These are phyloP conservation scores for Pluvianellus socialis DNA, from an alignment of 2,113 vertebrate genomes.

Conservation along the genomic window DNA sequence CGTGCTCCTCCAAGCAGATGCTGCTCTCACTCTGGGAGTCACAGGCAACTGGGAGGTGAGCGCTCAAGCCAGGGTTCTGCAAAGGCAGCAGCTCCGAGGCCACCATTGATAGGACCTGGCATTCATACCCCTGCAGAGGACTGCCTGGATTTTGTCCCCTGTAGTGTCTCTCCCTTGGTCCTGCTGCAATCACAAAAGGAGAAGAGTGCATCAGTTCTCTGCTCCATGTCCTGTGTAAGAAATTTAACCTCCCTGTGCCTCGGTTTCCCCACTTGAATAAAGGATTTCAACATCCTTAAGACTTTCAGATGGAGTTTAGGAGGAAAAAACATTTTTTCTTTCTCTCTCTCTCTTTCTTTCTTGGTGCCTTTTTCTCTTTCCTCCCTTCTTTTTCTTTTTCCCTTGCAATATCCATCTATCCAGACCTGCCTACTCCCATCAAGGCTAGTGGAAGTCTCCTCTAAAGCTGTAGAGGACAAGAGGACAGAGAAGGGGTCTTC, in stretches of 20 bases:
- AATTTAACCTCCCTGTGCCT: neutral
- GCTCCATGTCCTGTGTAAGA: neutral
- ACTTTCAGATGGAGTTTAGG: neutral
- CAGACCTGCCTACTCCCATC: neutral
- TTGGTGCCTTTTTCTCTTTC: neutral
- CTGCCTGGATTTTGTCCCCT: neutral
- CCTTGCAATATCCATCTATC: neutral
- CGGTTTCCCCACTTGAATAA: neutral
- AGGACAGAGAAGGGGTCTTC: neutral
- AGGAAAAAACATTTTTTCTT: neutral
- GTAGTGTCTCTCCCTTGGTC: neutral
- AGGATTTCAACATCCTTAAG: neutral
- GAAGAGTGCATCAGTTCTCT: neutral
- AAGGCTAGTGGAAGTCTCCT: neutral
- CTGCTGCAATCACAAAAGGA: neutral
- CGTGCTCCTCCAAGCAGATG: neutral
- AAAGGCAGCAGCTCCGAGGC: neutral
- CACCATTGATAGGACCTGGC: neutral
- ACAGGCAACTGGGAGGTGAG: neutral
- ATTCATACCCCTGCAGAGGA: rapidly evolving
- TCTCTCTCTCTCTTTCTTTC: neutral
- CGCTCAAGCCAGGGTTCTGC: neutral
- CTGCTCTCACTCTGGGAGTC: neutral
- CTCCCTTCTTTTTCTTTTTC: neutral
- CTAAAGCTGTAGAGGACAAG: neutral